A percentile compares a stretch with the other conserved stretches of the same genome.
Conservation (phyloP, 2,113 vertebrate genomes). For the Antennarius striatus region DNA sequence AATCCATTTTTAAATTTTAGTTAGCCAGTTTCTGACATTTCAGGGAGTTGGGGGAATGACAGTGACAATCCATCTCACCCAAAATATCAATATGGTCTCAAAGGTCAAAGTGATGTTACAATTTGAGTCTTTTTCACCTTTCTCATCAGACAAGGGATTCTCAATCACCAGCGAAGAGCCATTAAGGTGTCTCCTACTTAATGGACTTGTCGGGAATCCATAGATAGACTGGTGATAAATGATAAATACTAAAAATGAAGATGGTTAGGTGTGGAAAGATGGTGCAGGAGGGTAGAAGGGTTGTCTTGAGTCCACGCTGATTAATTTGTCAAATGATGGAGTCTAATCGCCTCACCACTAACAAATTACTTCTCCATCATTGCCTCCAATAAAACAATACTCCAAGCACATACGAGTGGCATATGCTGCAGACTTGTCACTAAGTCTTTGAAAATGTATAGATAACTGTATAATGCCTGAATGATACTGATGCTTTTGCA, state of each 20-base stretch:
- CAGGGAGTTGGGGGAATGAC: conserved; percentile 38
- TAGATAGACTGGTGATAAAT: conserved; percentile 78
- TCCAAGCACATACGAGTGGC: conserved; percentile 29
- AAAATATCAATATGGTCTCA: conserved; percentile 58
- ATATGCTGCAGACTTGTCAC: conserved; percentile 36
- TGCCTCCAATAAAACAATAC: conserved; percentile 61
- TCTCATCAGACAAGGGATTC: conserved; percentile 72
- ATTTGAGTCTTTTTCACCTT: conserved; percentile 67
- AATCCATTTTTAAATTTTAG: conserved; percentile 34
- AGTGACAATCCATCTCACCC: conserved; percentile 30
- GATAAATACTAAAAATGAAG: conserved; percentile 79
- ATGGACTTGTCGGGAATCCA: conserved; percentile 79
- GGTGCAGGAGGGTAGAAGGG: conserved; percentile 48
- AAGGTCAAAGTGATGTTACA: conserved; percentile 67
- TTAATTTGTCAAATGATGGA: conserved; percentile 70
- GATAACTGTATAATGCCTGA: conserved; percentile 12
- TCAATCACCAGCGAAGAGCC: conserved; percentile 77
- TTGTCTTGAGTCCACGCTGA: conserved; percentile 71
- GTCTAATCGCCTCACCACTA: conserved; percentile 65
- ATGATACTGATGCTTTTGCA: conserved; percentile 14
- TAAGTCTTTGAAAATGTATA: conserved; percentile 18
- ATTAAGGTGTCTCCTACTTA: conserved; percentile 79
- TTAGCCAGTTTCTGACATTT: conserved; percentile 18
- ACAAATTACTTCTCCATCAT: conserved; percentile 68
- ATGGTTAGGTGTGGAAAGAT: conserved; percentile 67